Conservation (phyloP, 2,797 vertebrate genomes). For the Chaetodon trifasciatus region DNA sequence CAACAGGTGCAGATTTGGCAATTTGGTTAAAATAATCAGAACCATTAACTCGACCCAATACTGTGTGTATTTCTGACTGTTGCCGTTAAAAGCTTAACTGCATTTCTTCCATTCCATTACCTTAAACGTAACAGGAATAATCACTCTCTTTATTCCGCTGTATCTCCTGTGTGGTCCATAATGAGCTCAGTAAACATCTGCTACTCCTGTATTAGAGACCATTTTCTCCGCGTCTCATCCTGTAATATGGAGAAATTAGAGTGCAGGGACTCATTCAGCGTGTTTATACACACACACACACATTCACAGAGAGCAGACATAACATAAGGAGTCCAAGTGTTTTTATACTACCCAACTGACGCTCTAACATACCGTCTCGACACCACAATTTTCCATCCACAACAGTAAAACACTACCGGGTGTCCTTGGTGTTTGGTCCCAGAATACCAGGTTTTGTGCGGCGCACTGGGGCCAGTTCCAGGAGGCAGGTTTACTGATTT, state of each 20-base stretch:
- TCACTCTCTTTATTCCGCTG: constrained; percentile 31
- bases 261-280: constrained; percentile 76
- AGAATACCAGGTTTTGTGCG: constrained; percentile 44
- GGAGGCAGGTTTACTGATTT: constrained; percentile 36
- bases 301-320: constrained; percentile 76
- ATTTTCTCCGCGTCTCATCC: constrained; percentile 82
- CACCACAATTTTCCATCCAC: constrained; percentile 85
- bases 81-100: neutral
- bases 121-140: constrained; percentile 40
- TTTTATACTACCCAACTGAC: constrained; percentile 82
- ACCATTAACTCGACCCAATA: constrained; percentile 1
- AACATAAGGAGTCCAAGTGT: constrained; percentile 81
- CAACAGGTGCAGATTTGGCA: constrained; percentile 62
- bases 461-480: constrained; percentile 2
- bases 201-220: constrained; percentile 81
- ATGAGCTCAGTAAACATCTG: constrained; percentile 84
- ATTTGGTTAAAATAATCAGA: constrained; percentile 18
- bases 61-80: neutral
- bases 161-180: constrained; percentile 83
- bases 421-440: constrained; percentile 65
- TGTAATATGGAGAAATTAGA: constrained; percentile 86
- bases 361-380: constrained; percentile 80
- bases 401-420: constrained; percentile 81
- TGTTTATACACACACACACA: constrained; percentile 77
- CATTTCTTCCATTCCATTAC: constrained; percentile 24